Conservation (phyloP, 2,113 vertebrate genomes). For the Tyrannus savana region DNA sequence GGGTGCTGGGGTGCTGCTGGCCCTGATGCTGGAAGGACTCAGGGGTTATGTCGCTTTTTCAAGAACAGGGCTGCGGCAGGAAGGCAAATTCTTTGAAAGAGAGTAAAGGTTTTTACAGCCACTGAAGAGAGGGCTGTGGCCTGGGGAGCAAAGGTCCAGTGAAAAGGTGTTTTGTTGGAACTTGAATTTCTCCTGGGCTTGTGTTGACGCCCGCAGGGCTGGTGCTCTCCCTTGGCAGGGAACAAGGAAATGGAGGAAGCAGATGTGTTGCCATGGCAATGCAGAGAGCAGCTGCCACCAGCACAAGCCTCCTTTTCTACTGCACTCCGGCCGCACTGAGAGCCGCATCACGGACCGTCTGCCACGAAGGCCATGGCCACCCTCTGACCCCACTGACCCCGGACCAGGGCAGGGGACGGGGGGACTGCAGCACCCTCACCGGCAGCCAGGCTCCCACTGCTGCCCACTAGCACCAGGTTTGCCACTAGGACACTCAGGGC, state of each 20-base stretch:
- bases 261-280: constrained; percentile 16
- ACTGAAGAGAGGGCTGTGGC: neutral
- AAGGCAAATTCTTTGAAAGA: neutral
- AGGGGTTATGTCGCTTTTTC: rapidly evolving
- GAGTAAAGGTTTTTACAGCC: neutral
- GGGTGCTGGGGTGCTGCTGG: neutral
- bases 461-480: neutral
- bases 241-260: neutral
- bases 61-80: neutral
- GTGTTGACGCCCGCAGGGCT: neutral
- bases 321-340: rapidly evolving
- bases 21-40: neutral
- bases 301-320: neutral
- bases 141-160: rapidly evolving
- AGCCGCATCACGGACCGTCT: neutral
- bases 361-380: neutral
- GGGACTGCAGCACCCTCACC: neutral
- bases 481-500: neutral
- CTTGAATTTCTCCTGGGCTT: neutral
- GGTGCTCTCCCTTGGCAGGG: neutral
- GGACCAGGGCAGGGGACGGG: rapidly evolving
- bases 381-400: neutral
- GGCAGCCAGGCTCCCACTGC: neutral
- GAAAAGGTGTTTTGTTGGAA: constrained; percentile 12
- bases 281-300: neutral